A percentile compares a stretch with the other conserved stretches of the same genome.
Evolutionary conservation across 1,140 invertebrate genomes (phyloP).

Genomic region (Mya arenaria): DNA sequence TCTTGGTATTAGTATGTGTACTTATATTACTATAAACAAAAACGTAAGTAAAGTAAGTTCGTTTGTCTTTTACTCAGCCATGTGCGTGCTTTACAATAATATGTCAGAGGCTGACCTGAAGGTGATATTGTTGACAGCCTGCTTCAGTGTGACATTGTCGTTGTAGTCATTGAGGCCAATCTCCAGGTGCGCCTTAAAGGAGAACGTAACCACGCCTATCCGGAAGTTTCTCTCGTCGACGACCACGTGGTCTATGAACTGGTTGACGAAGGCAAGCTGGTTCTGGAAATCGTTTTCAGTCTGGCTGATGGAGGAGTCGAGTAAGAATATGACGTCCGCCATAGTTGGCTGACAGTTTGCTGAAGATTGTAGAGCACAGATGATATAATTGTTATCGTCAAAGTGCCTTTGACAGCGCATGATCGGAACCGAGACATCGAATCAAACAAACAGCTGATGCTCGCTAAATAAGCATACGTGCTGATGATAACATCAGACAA

Average conservation of each 20-base stretch:
- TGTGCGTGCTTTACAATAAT: no score
- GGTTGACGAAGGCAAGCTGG: slow-evolving; percentile 36
- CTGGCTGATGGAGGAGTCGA: slow-evolving; percentile 50
- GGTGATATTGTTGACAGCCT: neutral
- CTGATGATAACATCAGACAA: neutral
- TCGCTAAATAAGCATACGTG: neutral
- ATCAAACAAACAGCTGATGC: neutral
- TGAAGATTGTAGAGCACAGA: neutral
- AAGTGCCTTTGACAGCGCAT: no score
- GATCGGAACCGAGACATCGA: no score
- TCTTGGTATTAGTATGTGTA: no score
- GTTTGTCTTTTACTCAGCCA: no score
- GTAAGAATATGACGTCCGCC: slow-evolving; percentile 64
- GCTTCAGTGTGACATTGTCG: neutral
- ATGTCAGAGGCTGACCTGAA: neutral
- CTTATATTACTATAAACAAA: no score
- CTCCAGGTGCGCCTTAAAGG: neutral
- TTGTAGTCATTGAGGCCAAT: neutral
- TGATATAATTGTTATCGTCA: neutral
- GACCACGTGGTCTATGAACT: slow-evolving; percentile 23
- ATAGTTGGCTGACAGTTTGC: slow-evolving; percentile 17
- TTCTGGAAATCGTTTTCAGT: slow-evolving; percentile 32
- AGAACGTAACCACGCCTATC: slow-evolving; percentile 43
- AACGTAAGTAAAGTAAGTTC: no score
- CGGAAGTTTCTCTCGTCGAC: slow-evolving; percentile 39